These are phyloP conservation scores for Hyposmocoma kahamanoa DNA, from an alignment of 1,140 invertebrate species.

Conservation along the genomic window DNA sequence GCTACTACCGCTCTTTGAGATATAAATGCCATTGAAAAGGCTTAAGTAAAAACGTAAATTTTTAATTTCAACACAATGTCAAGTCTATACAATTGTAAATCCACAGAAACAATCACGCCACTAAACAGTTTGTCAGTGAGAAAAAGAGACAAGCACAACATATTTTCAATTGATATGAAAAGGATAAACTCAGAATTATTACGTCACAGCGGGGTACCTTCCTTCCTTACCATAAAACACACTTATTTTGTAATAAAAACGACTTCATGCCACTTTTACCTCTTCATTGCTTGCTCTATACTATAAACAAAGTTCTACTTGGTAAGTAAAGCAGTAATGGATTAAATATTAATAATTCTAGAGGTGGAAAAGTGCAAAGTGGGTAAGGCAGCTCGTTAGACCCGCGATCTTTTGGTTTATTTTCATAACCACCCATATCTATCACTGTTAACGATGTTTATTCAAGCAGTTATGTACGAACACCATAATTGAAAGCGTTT, in stretches of 20 bases:
- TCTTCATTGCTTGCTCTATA: background rate
- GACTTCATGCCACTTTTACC: too few relatives aligned
- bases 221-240: conserved; percentile 25
- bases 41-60: too few relatives aligned
- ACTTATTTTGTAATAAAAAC: too few relatives aligned
- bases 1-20: too few relatives aligned
- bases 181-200: conserved; percentile 63
- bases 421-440: conserved; percentile 70
- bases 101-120: conserved; percentile 16
- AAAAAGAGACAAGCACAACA: conserved; percentile 50
- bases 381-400: conserved; percentile 56
- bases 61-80: background rate
- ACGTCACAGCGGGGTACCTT: conserved; percentile 65
- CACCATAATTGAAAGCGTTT: too few relatives aligned
- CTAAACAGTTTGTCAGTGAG: conserved; percentile 58
- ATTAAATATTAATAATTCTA: background rate
- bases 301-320: background rate
- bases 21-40: too few relatives aligned
- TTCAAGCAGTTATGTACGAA: conserved; percentile 63
- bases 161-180: conserved; percentile 49
- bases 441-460: conserved; percentile 73
- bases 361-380: conserved; percentile 8
- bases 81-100: conserved; percentile 21
- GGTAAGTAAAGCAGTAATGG: conserved; percentile 21
- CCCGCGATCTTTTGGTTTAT: conserved; percentile 58